Percentiles rank a stretch among this genome's conserved stretches.
phyloP scores from a whole-genome alignment of 2,888 invertebrate species.

The Nymphalis c-album region DNA sequence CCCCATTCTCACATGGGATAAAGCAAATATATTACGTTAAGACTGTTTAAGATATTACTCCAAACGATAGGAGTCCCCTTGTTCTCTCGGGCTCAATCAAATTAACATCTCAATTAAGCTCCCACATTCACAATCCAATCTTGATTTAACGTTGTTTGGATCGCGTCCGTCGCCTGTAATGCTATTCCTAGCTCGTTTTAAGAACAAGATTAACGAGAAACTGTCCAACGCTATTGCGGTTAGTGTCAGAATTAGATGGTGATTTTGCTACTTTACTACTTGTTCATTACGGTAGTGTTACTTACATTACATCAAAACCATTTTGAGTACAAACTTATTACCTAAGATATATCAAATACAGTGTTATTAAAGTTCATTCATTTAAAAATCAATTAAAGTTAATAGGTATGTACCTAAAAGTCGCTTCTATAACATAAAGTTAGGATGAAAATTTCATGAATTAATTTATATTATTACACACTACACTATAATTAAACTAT shows the following conservation, averaged over 20 bases:
- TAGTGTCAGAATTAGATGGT: constrained; percentile 32
- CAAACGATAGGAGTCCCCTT: constrained; percentile 31
- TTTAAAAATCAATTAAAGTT: too few species aligned
- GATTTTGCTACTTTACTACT: constrained; percentile 25
- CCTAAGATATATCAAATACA: too few species aligned
- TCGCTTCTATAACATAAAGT: too few species aligned
- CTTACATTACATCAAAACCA: not conserved
- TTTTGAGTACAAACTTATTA: too few species aligned
- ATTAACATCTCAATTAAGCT: constrained; percentile 45
- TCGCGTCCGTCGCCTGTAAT: constrained; percentile 32
- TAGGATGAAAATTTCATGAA: too few species aligned
- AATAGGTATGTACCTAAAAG: too few species aligned
- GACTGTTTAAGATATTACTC: constrained; percentile 34
- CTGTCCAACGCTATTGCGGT: constrained; percentile 32
- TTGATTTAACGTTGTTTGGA: constrained; percentile 39
- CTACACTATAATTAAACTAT: too few species aligned
- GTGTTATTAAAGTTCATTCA: too few species aligned
- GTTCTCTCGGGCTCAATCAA: constrained; percentile 39
- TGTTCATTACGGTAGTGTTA: constrained; percentile 26
- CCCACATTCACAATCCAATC: constrained; percentile 42
- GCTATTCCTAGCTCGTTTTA: constrained; percentile 34
- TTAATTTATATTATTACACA: too few species aligned
- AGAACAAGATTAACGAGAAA: constrained; percentile 40
- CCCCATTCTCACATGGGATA: constrained; percentile 15
- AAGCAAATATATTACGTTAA: constrained; percentile 33